A percentile compares a stretch with the other conserved stretches of the same genome.
These are phyloP conservation scores for Telmatherina bonti DNA, from an alignment of 2,797 vertebrate species.

Conservation along the genomic window DNA sequence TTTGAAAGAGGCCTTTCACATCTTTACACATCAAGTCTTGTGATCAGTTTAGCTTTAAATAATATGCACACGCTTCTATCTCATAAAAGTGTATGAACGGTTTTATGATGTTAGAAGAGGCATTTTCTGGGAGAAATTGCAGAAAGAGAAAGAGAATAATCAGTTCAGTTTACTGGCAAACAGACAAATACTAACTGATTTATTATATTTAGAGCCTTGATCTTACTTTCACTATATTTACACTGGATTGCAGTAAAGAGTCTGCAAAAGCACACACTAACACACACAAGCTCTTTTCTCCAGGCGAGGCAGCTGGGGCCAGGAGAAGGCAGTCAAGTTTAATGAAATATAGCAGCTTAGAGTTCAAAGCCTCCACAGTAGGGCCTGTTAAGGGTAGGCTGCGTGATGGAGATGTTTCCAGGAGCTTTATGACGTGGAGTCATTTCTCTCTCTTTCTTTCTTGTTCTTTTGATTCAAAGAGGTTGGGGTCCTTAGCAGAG, in stretches of 20 bases:
- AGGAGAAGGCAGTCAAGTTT: slow-evolving; percentile 65
- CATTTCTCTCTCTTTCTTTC: slow-evolving; percentile 61
- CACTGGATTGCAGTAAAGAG: slow-evolving; percentile 20
- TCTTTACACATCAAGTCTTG: neutral
- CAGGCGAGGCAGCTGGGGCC: slow-evolving; percentile 56
- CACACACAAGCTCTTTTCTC: slow-evolving; percentile 41
- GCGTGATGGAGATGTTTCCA: slow-evolving; percentile 78
- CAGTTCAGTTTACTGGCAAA: slow-evolving; percentile 7
- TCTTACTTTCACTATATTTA: slow-evolving; percentile 13
- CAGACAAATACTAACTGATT: slow-evolving; percentile 17
- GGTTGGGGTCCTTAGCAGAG: slow-evolving; percentile 48
- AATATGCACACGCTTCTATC: neutral
- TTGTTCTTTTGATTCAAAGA: slow-evolving; percentile 69
- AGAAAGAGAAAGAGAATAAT: neutral
- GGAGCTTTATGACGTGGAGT: slow-evolving; percentile 71
- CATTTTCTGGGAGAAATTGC: slow-evolving; percentile 3
- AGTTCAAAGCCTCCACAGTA: slow-evolving; percentile 81
- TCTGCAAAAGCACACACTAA: slow-evolving; percentile 30
- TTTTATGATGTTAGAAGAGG: slow-evolving; percentile 7
- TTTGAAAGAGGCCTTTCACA: slow-evolving; percentile 56
- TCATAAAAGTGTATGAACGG: neutral
- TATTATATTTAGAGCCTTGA: slow-evolving; percentile 15
- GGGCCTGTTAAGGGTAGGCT: slow-evolving; percentile 65
- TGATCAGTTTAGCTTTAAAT: slow-evolving; percentile 13
- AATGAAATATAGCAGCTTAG: slow-evolving; percentile 79